Percentiles rank a stretch among this genome's conserved stretches.
These are phyloP conservation scores for Mesoligia furuncula DNA, from an alignment of 2,888 invertebrate species.

Conservation along the genomic window DNA sequence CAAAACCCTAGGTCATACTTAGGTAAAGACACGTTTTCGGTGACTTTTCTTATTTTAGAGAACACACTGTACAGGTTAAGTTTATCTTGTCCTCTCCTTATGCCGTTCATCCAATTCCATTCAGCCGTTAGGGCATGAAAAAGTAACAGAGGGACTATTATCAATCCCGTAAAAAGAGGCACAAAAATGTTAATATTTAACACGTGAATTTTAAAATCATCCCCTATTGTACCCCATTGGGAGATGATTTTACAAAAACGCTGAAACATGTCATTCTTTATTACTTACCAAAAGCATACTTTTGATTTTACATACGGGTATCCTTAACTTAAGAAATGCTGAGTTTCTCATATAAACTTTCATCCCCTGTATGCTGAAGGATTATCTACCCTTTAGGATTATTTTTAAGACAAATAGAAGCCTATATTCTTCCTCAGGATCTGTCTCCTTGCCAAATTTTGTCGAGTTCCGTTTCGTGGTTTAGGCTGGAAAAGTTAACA, in stretches of 20 bases:
- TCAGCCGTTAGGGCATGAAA: not conserved
- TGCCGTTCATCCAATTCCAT: not conserved
- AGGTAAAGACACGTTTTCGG: not conserved
- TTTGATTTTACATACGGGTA: not conserved
- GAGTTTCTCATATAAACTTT: too few relatives aligned
- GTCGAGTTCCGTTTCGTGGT: not conserved
- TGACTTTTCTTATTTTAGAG: not conserved
- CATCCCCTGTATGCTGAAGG: too few relatives aligned
- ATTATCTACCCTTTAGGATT: too few relatives aligned
- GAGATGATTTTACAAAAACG: not conserved
- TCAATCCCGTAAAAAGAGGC: not conserved
- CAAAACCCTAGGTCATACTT: too few relatives aligned
- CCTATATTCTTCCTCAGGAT: not conserved
- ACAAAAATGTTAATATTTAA: not conserved
- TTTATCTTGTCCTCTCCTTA: not conserved
- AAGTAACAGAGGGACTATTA: too few relatives aligned
- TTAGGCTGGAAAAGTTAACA: not conserved
- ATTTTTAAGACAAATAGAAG: not conserved
- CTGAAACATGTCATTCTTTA: not conserved
- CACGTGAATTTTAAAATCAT: not conserved
- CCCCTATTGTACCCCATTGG: not conserved
- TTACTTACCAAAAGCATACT: not conserved
- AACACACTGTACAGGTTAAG: not conserved
- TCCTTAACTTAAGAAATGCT: not conserved
- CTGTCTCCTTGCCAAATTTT: not conserved